These are phyloP conservation scores for Disparrhopalites patrizii DNA, from an alignment of 2,888 invertebrate species.

Conservation along the genomic window DNA sequence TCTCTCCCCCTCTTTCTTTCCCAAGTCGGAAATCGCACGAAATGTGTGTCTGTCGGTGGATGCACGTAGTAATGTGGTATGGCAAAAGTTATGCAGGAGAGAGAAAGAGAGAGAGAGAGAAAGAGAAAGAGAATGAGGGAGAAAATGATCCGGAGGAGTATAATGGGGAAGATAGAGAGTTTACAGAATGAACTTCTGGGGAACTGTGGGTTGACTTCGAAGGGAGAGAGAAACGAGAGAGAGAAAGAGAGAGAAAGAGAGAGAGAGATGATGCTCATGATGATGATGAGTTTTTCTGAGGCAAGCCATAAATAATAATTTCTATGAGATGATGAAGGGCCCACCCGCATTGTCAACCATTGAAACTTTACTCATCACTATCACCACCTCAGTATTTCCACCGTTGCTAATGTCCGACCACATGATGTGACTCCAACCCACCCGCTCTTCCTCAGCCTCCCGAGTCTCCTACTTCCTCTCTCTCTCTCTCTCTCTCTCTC, in stretches of 20 bases:
- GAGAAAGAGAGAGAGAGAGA: not conserved
- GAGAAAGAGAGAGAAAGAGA: not conserved
- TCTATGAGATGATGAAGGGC: constrained; percentile 16
- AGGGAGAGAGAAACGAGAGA: not conserved
- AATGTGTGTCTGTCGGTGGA: not conserved
- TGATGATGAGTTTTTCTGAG: constrained; percentile 22
- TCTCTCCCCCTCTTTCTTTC: not conserved
- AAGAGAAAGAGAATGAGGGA: not conserved
- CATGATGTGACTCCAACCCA: no score
- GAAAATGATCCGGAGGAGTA: not conserved
- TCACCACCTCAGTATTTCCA: not conserved
- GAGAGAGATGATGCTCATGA: not conserved
- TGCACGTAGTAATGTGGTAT: not conserved
- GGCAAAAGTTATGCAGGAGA: not conserved
- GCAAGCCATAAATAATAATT: constrained; percentile 22
- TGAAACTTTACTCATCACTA: constrained; percentile 14
- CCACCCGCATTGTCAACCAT: constrained; percentile 20
- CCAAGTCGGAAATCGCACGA: no score
- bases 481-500: no score
- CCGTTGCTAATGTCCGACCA: no score
- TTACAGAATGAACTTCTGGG: constrained; percentile 9
- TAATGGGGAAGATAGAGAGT: not conserved
- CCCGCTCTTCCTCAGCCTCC: no score
- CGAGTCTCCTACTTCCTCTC: no score
- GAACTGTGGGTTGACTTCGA: not conserved